Conservation (phyloP, 2,888 invertebrate genomes). For the Brenthis hecate region DNA sequence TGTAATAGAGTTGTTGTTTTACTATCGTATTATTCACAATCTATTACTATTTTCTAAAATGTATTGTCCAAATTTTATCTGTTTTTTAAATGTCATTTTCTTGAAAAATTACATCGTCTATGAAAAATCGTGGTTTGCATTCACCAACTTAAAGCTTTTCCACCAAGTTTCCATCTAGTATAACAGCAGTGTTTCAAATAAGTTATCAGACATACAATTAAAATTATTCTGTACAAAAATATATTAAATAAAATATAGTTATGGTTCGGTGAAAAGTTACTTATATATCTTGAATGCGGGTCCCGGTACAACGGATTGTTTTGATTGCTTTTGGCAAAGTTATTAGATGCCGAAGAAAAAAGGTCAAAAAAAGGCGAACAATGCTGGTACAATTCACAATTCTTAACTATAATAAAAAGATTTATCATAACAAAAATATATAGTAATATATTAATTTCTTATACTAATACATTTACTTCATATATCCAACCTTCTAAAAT, state of each 20-base stretch:
- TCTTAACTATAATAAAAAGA: not conserved
- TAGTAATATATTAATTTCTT: not conserved
- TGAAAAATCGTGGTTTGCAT: conserved; percentile 8
- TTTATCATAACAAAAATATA: not conserved
- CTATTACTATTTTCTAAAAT: not conserved
- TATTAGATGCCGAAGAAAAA: conserved; percentile 50
- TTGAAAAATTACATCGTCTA: not conserved
- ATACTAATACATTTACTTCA: too few relatives aligned
- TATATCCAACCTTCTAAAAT: conserved; percentile 33
- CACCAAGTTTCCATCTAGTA: not conserved
- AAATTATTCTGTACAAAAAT: not conserved
- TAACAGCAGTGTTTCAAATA: not conserved
- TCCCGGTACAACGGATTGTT: conserved; percentile 25
- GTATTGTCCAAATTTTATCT: not conserved
- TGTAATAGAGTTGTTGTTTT: too few relatives aligned
- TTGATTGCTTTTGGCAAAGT: conserved; percentile 29
- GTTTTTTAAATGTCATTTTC: not conserved
- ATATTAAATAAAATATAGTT: not conserved
- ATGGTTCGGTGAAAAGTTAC: conserved; percentile 9
- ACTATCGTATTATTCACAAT: not conserved
- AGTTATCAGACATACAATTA: not conserved
- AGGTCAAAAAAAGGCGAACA: conserved; percentile 42
- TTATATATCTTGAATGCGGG: conserved; percentile 44
- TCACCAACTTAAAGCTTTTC: not conserved
- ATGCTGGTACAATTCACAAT: conserved; percentile 33